Conservation (phyloP, 2,113 vertebrate species). For the Jaculus jaculus region DNA sequence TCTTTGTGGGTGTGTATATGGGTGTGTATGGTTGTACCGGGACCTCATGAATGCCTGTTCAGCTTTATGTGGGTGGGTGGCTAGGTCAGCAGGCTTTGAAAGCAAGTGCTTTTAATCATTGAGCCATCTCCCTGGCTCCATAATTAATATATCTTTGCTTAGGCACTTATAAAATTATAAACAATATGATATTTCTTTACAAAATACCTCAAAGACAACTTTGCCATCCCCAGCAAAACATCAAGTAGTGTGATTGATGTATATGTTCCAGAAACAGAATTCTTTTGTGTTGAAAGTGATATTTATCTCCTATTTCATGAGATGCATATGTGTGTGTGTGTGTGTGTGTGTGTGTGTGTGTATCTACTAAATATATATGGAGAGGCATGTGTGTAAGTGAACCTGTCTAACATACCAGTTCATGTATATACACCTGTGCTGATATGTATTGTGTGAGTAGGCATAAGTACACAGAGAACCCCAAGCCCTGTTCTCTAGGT, state of each 20-base stretch:
- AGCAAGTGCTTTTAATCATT: no score
- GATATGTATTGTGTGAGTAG: neutral
- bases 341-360: neutral
- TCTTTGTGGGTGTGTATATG: no score
- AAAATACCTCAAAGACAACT: neutral
- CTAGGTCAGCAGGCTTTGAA: no score
- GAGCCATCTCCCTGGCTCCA: no score
- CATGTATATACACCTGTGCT: neutral
- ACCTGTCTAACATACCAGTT: no score
- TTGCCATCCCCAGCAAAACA: neutral
- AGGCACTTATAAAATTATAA: slow-evolving; percentile 9
- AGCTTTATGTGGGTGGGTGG: no score
- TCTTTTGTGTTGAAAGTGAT: neutral
- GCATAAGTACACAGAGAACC: neutral
- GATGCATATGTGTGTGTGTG: no score
- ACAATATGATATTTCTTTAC: slow-evolving; percentile 2
- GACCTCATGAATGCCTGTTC: no score
- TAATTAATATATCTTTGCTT: slow-evolving; percentile 7
- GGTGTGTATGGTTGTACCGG: no score
- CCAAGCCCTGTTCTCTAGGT: neutral
- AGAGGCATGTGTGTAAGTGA: neutral
- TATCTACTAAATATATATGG: neutral
- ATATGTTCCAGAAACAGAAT: neutral
- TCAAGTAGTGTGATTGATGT: neutral
- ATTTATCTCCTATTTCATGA: neutral